Evolutionary conservation across 2,888 invertebrate genomes (phyloP).

Genomic region (Stenodema calcarata): DNA sequence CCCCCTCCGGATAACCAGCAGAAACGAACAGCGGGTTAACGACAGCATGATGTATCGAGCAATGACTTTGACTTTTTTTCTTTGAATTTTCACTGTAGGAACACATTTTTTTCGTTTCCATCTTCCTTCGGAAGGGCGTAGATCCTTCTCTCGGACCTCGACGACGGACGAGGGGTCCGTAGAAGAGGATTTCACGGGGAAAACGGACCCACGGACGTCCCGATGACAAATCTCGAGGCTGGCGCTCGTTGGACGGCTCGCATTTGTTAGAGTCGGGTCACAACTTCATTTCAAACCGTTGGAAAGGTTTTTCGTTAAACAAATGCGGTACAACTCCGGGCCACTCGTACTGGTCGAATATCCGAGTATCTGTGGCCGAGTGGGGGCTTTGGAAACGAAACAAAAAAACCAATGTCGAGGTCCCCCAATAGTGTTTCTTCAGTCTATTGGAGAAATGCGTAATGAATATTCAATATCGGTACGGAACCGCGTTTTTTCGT

Average conservation of each 20-base stretch:
- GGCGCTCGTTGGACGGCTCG: not conserved
- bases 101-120: not conserved
- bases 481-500: no score
- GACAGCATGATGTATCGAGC: slow-evolving; percentile 13
- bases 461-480: slow-evolving; percentile 8
- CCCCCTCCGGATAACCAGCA: not conserved
- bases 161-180: not conserved
- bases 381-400: not conserved
- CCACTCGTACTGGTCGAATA: not conserved
- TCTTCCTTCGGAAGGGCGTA: not conserved
- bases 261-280: slow-evolving; percentile 32
- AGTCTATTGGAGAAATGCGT: not conserved
- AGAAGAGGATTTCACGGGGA: slow-evolving; percentile 3
- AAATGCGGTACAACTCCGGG: slow-evolving; percentile 24
- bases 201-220: not conserved
- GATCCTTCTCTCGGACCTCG: not conserved
- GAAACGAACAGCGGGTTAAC: slow-evolving; percentile 21
- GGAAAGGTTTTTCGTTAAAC: not conserved
- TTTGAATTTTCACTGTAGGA: not conserved
- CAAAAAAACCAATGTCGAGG: not conserved
- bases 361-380: not conserved
- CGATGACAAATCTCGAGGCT: slow-evolving; percentile 31
- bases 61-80: not conserved
- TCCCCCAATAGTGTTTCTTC: not conserved
- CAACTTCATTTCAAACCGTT: slow-evolving; percentile 19